These are phyloP conservation scores for Diabrotica undecimpunctata DNA, from an alignment of 1,140 invertebrate genomes.

Conservation along the genomic window DNA sequence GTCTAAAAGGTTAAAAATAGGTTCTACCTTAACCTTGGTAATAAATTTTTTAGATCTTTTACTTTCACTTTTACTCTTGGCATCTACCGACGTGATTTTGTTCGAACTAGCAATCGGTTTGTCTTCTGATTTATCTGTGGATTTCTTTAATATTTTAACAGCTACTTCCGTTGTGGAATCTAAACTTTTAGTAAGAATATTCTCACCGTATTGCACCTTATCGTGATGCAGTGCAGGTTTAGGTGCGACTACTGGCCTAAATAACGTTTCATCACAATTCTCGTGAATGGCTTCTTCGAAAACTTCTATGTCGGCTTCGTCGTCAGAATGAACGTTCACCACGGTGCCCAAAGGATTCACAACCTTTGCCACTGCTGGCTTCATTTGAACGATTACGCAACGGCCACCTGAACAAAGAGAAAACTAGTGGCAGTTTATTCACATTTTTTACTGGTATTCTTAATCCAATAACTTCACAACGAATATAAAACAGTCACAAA, in stretches of 20 bases:
- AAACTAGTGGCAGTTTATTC: constrained; percentile 69
- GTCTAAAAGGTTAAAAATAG: not conserved
- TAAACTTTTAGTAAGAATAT: constrained; percentile 36
- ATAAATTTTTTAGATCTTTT: too few species aligned
- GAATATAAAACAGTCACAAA: too few species aligned
- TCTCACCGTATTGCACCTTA: constrained; percentile 19
- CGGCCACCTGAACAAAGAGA: constrained; percentile 63
- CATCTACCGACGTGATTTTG: constrained; percentile 4
- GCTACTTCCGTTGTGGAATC: constrained; percentile 35
- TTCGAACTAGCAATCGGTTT: not conserved
- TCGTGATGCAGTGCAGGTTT: constrained; percentile 29
- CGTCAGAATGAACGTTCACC: constrained; percentile 56
- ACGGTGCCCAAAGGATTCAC: constrained; percentile 71
- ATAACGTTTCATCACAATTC: constrained; percentile 61
- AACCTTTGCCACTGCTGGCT: constrained; percentile 58
- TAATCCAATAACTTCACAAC: too few species aligned
- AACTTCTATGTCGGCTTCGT: constrained; percentile 51
- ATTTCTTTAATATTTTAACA: constrained; percentile 32
- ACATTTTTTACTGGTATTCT: not conserved
- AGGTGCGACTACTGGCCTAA: constrained; percentile 55
- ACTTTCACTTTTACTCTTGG: not conserved
- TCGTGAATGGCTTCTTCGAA: constrained; percentile 54
- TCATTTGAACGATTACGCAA: constrained; percentile 52
- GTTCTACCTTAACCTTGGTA: constrained; percentile 1
- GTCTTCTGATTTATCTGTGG: not conserved